A percentile compares a stretch with the other conserved stretches of the same genome.
Conservation (phyloP, 2,888 invertebrate species). For the Drosophila mimetica region DNA sequence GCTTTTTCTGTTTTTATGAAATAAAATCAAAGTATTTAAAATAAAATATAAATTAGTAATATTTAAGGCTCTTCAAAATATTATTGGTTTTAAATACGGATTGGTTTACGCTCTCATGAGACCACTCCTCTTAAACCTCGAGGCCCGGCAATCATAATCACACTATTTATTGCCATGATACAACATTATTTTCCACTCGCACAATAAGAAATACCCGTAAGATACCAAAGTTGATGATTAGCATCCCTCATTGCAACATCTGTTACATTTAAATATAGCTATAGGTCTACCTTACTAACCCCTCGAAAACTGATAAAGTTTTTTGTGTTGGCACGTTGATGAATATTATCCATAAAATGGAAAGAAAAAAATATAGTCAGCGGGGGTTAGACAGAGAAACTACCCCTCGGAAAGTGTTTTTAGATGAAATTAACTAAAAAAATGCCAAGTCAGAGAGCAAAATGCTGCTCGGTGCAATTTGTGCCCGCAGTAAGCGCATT, state of each 20-base stretch:
- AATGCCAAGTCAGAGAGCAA: conserved; percentile 61
- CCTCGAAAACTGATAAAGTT: conserved; percentile 55
- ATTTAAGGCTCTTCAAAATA: no score
- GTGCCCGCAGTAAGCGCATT: conserved; percentile 72
- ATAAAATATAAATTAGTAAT: no score
- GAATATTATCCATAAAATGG: conserved; percentile 42
- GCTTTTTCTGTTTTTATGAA: no score
- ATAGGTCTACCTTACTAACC: conserved; percentile 35
- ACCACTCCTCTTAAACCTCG: conserved; percentile 12
- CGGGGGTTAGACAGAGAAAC: conserved; percentile 58
- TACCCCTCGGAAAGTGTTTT: conserved; percentile 53
- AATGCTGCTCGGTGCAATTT: conserved; percentile 76
- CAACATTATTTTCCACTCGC: conserved; percentile 74
- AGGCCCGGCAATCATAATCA: conserved; percentile 59
- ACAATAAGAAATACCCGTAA: conserved; percentile 21
- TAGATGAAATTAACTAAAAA: conserved; percentile 67
- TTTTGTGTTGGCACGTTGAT: conserved; percentile 46
- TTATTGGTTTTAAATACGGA: neutral
- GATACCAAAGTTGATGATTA: conserved; percentile 58
- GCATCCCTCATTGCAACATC: conserved; percentile 81
- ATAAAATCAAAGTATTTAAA: no score
- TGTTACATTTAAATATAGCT: conserved; percentile 75
- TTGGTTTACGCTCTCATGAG: neutral
- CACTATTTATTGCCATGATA: conserved; percentile 83
- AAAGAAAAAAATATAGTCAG: conserved; percentile 13